These are phyloP conservation scores for Paramormyrops kingsleyae DNA, from an alignment of 2,113 vertebrate species.

Conservation along the genomic window DNA sequence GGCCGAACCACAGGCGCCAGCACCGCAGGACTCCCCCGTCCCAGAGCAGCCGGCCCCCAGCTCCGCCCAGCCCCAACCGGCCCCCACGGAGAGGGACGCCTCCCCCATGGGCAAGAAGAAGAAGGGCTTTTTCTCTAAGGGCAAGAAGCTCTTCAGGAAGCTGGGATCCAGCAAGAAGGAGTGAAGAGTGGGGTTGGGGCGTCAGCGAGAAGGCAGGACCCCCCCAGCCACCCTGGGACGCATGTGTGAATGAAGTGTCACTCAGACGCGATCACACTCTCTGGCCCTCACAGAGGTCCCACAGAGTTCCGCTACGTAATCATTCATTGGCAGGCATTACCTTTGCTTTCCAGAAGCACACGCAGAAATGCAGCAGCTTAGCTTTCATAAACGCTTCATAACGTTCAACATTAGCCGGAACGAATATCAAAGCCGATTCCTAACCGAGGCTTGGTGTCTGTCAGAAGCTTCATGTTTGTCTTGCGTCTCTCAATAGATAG, in stretches of 20 bases:
- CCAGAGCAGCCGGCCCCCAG: constrained; percentile 22
- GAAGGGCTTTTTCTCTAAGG: constrained; percentile 81
- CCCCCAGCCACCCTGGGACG: neutral
- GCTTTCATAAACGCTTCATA: neutral
- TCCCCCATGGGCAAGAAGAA: constrained; percentile 68
- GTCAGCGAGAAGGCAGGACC: neutral
- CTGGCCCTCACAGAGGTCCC: neutral
- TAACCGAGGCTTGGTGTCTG: neutral
- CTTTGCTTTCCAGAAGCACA: neutral
- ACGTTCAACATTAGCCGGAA: neutral
- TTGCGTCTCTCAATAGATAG: neutral
- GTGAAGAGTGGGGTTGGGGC: constrained; percentile 38
- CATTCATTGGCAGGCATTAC: neutral
- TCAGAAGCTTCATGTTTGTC: constrained; percentile 6
- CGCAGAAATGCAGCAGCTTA: neutral
- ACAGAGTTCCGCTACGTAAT: neutral
- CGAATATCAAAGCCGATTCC: neutral
- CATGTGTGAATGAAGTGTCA: neutral
- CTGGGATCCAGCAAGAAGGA: constrained; percentile 82
- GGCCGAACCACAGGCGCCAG: neutral
- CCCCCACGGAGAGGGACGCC: constrained; percentile 27
- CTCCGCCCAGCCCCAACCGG: constrained; percentile 20
- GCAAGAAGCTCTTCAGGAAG: constrained; percentile 79
- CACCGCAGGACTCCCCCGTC: neutral
- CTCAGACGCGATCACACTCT: neutral